These are phyloP conservation scores for Andrena cerasifolii DNA, from an alignment of 1,140 invertebrate genomes.

Conservation along the genomic window DNA sequence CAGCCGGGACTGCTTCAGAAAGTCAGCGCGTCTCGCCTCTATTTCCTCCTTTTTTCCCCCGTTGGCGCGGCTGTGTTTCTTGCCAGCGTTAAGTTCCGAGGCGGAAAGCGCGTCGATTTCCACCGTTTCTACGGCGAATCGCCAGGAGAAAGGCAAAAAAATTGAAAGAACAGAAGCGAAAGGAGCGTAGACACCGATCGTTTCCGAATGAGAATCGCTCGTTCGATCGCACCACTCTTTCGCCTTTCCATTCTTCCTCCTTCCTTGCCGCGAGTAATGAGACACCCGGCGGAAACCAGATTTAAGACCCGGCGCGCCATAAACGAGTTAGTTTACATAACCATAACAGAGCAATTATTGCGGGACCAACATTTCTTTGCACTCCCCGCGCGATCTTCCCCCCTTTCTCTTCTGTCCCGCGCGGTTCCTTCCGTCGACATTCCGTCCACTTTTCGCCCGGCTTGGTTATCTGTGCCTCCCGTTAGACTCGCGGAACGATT, in stretches of 20 bases:
- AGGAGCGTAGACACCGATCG: slow-evolving; percentile 36
- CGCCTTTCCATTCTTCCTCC: slow-evolving; percentile 39
- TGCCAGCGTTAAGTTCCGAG: slow-evolving; percentile 4
- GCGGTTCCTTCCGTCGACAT: not conserved
- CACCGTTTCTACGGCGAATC: slow-evolving; percentile 1
- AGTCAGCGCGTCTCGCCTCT: not conserved
- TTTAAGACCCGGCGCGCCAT: slow-evolving; percentile 3
- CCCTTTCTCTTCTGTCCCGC: not conserved
- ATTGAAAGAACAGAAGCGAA: slow-evolving; percentile 15
- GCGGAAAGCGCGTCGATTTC: not conserved
- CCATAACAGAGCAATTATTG: slow-evolving; percentile 55
- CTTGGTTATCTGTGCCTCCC: not conserved
- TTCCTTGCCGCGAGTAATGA: slow-evolving; percentile 26
- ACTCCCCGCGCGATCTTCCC: not conserved
- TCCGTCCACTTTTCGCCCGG: not conserved
- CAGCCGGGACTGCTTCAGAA: slow-evolving; percentile 3
- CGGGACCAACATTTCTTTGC: slow-evolving; percentile 20
- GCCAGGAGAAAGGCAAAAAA: slow-evolving; percentile 28
- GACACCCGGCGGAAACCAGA: slow-evolving; percentile 34
- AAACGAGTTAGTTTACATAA: slow-evolving; percentile 66
- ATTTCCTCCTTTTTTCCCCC: not conserved
- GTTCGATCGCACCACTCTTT: slow-evolving; percentile 8
- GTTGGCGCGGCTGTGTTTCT: slow-evolving; percentile 9
- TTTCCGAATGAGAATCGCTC: slow-evolving; percentile 40
- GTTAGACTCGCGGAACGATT: not conserved